These are phyloP conservation scores for Forpus xanthops DNA, from an alignment of 2,797 vertebrate genomes.

Conservation along the genomic window DNA sequence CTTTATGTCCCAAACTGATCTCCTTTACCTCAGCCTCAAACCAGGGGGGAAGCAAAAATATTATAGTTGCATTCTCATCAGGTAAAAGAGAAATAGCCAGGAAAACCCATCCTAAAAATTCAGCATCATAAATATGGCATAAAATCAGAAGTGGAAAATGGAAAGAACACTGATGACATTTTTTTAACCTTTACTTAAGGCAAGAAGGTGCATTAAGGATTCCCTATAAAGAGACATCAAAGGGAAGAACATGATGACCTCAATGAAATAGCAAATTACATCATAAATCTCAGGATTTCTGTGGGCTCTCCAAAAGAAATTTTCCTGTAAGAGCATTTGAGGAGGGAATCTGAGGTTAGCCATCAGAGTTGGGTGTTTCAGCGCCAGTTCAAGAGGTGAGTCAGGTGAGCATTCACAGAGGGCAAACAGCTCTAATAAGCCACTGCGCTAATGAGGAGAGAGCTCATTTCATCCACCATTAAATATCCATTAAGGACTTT, in stretches of 20 bases:
- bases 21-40: background rate
- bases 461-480: slow-evolving; percentile 34
- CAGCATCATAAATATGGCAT: accelerated
- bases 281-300: background rate
- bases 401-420: background rate
- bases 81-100: background rate
- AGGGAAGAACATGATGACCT: background rate
- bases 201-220: background rate
- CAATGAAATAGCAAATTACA: background rate
- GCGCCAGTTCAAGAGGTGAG: background rate
- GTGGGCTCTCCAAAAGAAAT: background rate
- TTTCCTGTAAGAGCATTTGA: background rate
- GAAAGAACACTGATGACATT: background rate
- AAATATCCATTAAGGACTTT: slow-evolving; percentile 28
- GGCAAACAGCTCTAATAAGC: background rate
- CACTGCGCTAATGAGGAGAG: background rate
- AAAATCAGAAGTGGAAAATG: background rate
- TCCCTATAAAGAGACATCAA: background rate
- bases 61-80: background rate
- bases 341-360: background rate
- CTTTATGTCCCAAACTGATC: background rate
- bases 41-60: background rate
- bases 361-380: background rate
- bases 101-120: background rate
- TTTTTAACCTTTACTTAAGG: background rate